Base-by-base conservation (phyloP, 2,113 vertebrate genomes). In the Daphoenositta chrysoptera region DNA sequence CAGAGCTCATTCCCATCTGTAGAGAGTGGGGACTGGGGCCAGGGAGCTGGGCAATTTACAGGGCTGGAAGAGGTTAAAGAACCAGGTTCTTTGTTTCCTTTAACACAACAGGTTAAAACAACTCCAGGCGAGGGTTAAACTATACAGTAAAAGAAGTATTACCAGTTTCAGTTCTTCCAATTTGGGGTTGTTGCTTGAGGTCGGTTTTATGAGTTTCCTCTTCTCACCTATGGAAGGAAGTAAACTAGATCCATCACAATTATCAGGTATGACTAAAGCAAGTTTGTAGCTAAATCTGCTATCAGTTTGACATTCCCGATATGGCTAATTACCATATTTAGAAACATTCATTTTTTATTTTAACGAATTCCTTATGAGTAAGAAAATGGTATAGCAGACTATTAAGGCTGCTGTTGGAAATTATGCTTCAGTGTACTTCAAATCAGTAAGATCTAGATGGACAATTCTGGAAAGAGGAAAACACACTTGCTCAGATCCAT, bases 101-200 rank as follows among this genome's bases (percentile, higher is more conserved):
- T 48, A 71, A 54, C 11, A 45, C 7, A 45, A 72, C 11, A 66
- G 27, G 22, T 45, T 42, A 76, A 42, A 85, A 30, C 26, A 71
- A 40, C 31, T 9, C 3, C 1, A 70, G 31, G 22, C 33, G 47
- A 76, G 30, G 26, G 13, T 51, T 56, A 66, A 93, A 54, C 2
- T 23, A 2, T 1, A 10, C 2, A 60, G 22, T 33, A 54, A 83
- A 90, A 92, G 27, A 58, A 83, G 40, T 21, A 51, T 42, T 98
- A 99, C 99, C 98, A 96, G 96, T 66, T 99, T 98, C 39, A 99
- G 57, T 53, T 98, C 98, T 66, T 97, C 95, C 51, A 99, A 33
- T 90, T 98, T 98, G 56, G 98, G 96, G 54, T 98, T 98, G 70
- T 96, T 97, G 60, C 97, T 94, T 90, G 98, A 98, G 5, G 80